Percentiles rank a stretch among this genome's conserved stretches.
These are phyloP conservation scores for Diloba caeruleocephala DNA, from an alignment of 2,888 invertebrate species.

Conservation along the genomic window DNA sequence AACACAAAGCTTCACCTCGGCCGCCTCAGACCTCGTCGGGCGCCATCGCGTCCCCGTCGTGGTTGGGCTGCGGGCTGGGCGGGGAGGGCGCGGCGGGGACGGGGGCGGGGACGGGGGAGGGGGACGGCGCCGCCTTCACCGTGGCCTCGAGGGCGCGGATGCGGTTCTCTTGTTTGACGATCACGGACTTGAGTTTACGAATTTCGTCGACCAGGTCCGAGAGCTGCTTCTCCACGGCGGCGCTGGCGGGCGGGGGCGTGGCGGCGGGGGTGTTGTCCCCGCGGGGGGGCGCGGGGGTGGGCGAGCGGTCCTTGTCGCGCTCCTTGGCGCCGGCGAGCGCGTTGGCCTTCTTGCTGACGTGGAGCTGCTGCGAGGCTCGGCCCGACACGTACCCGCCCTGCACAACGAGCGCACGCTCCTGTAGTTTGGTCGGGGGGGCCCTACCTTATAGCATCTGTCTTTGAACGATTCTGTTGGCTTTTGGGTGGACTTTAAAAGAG, in stretches of 20 bases:
- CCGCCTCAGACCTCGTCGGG: constrained; percentile 89
- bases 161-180: constrained; percentile 97
- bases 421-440: constrained; percentile 87
- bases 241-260: constrained; percentile 75
- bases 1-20: constrained; percentile 26
- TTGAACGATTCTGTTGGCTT: constrained; percentile 71
- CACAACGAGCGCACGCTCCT: constrained; percentile 92
- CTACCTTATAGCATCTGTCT: constrained; percentile 84
- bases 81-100: constrained; percentile 63
- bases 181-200: constrained; percentile 97
- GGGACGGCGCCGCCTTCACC: constrained; percentile 66
- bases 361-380: constrained; percentile 90
- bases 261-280: constrained; percentile 68
- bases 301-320: constrained; percentile 87
- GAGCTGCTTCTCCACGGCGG: constrained; percentile 90
- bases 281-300: constrained; percentile 65
- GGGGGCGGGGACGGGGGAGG: constrained; percentile 60
- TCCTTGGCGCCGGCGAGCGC: constrained; percentile 90
- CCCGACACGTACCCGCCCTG: constrained; percentile 91
- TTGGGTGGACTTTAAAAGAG: constrained; percentile 1
- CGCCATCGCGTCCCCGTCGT: constrained; percentile 83
- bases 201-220: constrained; percentile 97
- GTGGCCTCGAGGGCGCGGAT: constrained; percentile 93
- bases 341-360: constrained; percentile 93
- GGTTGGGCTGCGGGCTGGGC: constrained; percentile 65